Conservation (phyloP, 2,113 vertebrate species). For the Ctenomys sociabilis region DNA sequence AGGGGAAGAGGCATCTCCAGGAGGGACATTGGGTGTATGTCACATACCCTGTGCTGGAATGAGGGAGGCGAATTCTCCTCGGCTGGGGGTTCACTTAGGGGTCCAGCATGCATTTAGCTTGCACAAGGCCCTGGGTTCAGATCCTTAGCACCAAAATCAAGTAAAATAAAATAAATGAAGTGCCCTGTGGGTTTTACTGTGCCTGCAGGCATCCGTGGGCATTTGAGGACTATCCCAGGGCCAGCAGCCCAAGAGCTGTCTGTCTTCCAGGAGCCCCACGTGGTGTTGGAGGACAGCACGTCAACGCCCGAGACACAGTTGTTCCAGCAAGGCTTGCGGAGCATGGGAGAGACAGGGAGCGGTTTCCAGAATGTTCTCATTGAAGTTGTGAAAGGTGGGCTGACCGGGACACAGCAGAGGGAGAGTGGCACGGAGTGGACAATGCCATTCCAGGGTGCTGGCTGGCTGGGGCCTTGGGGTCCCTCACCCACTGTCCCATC, state of each 20-base stretch:
- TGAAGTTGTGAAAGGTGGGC: neutral
- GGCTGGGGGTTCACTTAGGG: neutral
- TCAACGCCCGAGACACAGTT: neutral
- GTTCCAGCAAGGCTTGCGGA: neutral
- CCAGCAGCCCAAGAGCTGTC: neutral
- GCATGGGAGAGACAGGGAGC: accelerated
- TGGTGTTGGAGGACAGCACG: neutral
- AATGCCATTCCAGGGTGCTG: neutral
- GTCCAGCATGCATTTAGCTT: neutral
- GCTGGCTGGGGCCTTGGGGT: neutral
- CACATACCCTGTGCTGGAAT: neutral
- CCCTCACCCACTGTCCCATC: neutral
- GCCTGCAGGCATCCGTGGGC: neutral
- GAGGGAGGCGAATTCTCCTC: neutral
- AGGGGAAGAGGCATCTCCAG: neutral
- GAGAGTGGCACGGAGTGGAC: neutral
- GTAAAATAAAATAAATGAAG: neutral
- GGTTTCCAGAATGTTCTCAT: accelerated
- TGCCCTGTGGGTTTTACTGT: neutral
- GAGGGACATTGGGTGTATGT: neutral
- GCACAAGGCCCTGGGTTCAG: neutral
- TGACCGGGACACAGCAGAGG: neutral
- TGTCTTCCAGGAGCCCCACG: neutral
- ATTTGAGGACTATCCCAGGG: neutral
- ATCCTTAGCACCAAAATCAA: neutral